Evolutionary conservation across 2,797 vertebrate species (phyloP).

Genomic region (Sebastes alutus): DNA sequence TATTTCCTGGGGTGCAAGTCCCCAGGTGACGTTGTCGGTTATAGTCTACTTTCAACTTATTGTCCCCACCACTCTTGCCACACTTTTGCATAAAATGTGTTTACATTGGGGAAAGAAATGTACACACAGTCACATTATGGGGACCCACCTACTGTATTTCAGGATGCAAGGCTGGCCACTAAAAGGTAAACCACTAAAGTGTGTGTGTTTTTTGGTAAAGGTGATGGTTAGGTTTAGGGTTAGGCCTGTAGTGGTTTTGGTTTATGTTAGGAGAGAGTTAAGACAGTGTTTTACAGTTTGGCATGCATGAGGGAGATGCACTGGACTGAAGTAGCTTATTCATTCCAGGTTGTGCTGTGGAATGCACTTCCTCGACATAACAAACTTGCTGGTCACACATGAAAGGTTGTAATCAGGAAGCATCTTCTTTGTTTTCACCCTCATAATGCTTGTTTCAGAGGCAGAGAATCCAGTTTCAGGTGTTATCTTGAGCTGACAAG

Average conservation of each 20-base stretch:
- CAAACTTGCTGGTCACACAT: neutral
- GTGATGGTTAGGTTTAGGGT: neutral
- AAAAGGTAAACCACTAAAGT: neutral
- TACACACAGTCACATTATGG: neutral
- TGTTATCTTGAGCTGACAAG: neutral
- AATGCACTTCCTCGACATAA: conserved; percentile 51
- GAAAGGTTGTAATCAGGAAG: conserved; percentile 32
- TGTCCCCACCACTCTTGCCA: no score
- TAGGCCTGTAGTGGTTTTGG: neutral
- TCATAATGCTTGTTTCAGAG: conserved; percentile 5
- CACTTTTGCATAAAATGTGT: neutral
- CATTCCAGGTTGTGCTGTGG: neutral
- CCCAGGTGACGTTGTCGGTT: fast-evolving
- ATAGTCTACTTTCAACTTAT: no score
- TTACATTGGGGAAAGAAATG: neutral
- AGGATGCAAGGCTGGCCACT: neutral
- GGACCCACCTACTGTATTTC: neutral
- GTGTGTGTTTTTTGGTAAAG: neutral
- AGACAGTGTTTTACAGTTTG: neutral
- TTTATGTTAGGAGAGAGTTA: neutral
- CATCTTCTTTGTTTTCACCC: neutral
- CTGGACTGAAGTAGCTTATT: neutral
- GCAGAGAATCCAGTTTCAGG: conserved; percentile 38
- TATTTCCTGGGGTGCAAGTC: no score
- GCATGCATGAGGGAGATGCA: neutral